A percentile compares a stretch with the other conserved stretches of the same genome.
phyloP scores from a whole-genome alignment of 2,797 vertebrate genomes.

The Cottoperca gobio region DNA sequence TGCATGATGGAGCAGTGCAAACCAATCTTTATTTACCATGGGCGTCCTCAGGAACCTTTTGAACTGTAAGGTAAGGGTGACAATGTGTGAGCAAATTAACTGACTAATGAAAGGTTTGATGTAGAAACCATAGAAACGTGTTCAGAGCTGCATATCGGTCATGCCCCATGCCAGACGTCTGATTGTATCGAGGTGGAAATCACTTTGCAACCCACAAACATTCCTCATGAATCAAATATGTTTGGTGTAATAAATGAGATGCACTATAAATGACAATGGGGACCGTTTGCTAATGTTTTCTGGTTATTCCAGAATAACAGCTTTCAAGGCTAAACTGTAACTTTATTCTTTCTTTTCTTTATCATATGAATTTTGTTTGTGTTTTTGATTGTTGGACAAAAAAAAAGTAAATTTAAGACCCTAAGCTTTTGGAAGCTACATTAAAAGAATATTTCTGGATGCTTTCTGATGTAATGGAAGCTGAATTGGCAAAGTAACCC shows the following conservation, averaged over 20 bases:
- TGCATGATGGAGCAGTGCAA: slow-evolving; percentile 35
- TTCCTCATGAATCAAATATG: too few relatives aligned
- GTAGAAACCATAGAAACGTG: background rate
- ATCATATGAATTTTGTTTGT: too few relatives aligned
- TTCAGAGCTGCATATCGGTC: background rate
- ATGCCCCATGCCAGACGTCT: too few relatives aligned
- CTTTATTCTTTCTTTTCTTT: too few relatives aligned
- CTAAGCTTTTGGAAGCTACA: background rate
- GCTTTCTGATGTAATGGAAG: background rate
- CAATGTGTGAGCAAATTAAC: slow-evolving; percentile 28
- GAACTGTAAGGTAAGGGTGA: slow-evolving; percentile 74
- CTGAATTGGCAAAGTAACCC: background rate
- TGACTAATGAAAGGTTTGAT: background rate
- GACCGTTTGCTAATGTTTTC: too few relatives aligned
- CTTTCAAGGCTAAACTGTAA: too few relatives aligned
- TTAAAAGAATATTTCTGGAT: background rate
- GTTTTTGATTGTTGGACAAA: too few relatives aligned
- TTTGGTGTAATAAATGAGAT: too few relatives aligned
- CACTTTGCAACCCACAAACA: too few relatives aligned
- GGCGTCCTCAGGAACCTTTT: slow-evolving; percentile 82
- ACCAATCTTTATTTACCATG: slow-evolving; percentile 80
- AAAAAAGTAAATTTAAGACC: background rate
- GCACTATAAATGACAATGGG: too few relatives aligned
- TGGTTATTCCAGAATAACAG: too few relatives aligned
- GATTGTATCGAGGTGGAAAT: too few relatives aligned